Evolutionary conservation across 1,140 invertebrate species (phyloP), one percentile per base, ranked within the genome.

Genomic region (Conus ventricosus): DNA sequence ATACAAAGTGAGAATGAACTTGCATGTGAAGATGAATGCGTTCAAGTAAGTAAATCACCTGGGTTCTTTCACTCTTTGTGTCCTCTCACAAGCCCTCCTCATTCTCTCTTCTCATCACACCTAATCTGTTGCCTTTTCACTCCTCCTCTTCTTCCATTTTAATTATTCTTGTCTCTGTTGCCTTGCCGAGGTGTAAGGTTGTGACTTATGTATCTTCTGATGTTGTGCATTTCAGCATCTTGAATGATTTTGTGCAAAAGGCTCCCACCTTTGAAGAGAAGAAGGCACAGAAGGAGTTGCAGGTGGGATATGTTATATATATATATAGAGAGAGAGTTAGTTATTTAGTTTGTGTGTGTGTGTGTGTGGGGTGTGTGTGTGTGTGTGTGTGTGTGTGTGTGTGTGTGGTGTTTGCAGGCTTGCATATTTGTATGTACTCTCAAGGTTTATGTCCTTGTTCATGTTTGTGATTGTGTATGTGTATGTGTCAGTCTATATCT

Each of bases 211-310:
- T 39, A 39, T 39, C 39, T 39, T 39, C 39, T 39, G 39, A 39
- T 39, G 39, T 39, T 63, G 63, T 90, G 82, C 91, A 39, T 93
- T 95, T 54, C 90, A 96, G 96, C 75, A 97, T 98, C 88, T 94
- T 99, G 4, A 97, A 97, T 95, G 97, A 98, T 95, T 98, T 98
- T 95, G 97, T 98, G 60, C 97, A 97, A 92, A 97, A 97, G 90
- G 97, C 97, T 90, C 97, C 97, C 84, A 95, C 96, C 25, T 96
- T 97, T 92, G 96, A 97, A 89, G 97, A 98, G 90, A 97, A 98
- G 92, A 98, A 98, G 94, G 97, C 98, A 92, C 96, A 97, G 82
- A 96, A 97, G 91, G 97, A 98, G 93, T 94, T 98, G 51, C 97
- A 98, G 95, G 97, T 94, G 87, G 87, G 54, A 54, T 54, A 23